Percentiles rank a stretch among this genome's conserved stretches.
Evolutionary conservation across 2,888 invertebrate species (phyloP).

Genomic region (Cephalotes varians): DNA sequence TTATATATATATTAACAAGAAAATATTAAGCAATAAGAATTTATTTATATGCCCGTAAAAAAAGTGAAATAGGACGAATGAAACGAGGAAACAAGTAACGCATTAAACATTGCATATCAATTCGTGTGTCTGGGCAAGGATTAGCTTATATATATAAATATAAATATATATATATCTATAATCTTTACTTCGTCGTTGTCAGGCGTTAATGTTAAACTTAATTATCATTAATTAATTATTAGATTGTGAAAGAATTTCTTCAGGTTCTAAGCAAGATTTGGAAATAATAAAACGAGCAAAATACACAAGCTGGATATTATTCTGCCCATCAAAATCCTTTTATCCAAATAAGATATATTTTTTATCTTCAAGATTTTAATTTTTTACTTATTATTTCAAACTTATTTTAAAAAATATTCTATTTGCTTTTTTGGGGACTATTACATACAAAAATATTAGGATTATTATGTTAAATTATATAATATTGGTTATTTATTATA

Average conservation of each 20-base stretch:
- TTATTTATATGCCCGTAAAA: slow-evolving; percentile 84
- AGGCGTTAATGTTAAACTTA: slow-evolving; percentile 85
- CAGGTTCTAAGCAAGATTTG: slow-evolving; percentile 85
- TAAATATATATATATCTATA: slow-evolving; percentile 77
- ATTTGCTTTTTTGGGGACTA: neutral
- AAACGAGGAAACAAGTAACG: slow-evolving; percentile 66
- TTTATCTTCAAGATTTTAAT: neutral
- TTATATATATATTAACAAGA: slow-evolving; percentile 74
- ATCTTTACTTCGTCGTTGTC: slow-evolving; percentile 85
- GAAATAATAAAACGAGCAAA: slow-evolving; percentile 83
- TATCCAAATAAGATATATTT: neutral
- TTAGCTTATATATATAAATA: slow-evolving; percentile 82
- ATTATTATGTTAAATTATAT: neutral
- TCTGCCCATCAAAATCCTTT: neutral
- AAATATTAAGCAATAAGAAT: slow-evolving; percentile 85
- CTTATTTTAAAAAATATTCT: neutral
- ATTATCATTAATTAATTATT: slow-evolving; percentile 81
- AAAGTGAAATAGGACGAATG: slow-evolving; percentile 67
- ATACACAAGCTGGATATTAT: slow-evolving; percentile 58
- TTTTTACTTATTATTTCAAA: neutral
- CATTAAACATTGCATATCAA: slow-evolving; percentile 84
- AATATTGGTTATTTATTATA: too few relatives aligned
- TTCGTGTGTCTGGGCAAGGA: slow-evolving; percentile 85
- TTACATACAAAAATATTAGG: neutral
- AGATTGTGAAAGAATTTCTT: slow-evolving; percentile 85